These are phyloP conservation scores for human DNA, from an alignment of 2,113 vertebrate genomes.

Conservation along the genomic window GRCh38 chr3:140344501-140345000, in stretches of 20 bases:
- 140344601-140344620: neutral
- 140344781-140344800: neutral
- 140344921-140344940: neutral
- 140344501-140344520: neutral
- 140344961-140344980: conserved; percentile 47
- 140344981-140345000: neutral
- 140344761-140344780: neutral
- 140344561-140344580: neutral
- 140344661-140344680: neutral
- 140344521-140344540: neutral
- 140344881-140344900: neutral
- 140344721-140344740: neutral
- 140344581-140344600: neutral
- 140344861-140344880: neutral
- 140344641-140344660: neutral
- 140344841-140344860: neutral
- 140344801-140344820: neutral
- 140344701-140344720: neutral
- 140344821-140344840: neutral
- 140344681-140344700: neutral
- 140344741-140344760: neutral
- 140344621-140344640: neutral
- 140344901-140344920: neutral
- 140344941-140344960: conserved; percentile 42
- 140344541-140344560: neutral